phyloP scores from a whole-genome alignment of 2,113 vertebrate genomes.

The Rhombomys opimus region DNA sequence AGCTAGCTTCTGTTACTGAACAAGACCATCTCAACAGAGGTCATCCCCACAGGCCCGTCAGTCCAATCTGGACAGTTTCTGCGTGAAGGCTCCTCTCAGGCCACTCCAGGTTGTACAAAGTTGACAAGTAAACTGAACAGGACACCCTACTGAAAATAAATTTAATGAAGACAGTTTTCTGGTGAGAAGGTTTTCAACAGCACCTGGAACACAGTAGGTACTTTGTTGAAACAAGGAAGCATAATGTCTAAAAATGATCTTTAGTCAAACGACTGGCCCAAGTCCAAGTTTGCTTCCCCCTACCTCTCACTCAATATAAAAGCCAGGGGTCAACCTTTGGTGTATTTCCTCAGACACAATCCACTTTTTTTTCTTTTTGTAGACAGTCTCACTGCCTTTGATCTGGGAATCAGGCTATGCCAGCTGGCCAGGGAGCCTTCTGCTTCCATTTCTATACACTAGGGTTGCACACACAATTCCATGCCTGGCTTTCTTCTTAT shows the following conservation, averaged over 20 bases:
- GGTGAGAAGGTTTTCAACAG: background rate
- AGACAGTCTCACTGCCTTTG: background rate
- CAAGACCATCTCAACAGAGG: too few species aligned
- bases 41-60: background rate
- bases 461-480: background rate
- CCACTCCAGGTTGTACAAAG: background rate
- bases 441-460: too few species aligned
- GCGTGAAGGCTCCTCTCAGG: background rate
- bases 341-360: background rate
- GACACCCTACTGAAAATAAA: background rate
- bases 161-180: constrained; percentile 1
- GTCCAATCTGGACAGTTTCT: background rate
- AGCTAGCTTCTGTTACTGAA: too few species aligned
- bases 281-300: background rate
- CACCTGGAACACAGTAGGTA: background rate
- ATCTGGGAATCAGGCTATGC: background rate
- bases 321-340: background rate
- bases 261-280: background rate
- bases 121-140: too few species aligned
- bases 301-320: background rate
- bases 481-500: background rate
- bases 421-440: background rate
- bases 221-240: background rate
- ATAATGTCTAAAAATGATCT: background rate
- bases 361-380: background rate